Evolutionary conservation across 2,888 invertebrate genomes (phyloP), one percentile per base, ranked within the genome.

Genomic region (Coleophora deauratella): DNA sequence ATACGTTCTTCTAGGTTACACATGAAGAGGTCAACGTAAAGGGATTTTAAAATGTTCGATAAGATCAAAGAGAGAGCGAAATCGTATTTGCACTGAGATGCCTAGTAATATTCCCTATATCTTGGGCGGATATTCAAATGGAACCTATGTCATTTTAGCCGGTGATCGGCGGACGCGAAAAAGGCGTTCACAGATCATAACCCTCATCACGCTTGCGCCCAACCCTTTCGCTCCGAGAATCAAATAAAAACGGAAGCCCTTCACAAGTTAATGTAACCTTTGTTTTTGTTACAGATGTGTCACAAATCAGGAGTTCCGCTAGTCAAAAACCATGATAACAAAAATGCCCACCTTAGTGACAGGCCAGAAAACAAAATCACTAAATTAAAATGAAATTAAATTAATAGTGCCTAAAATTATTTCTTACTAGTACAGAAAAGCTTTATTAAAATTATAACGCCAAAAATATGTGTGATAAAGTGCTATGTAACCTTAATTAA

Each of bases 141-240:
- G 51, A 51, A 67, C 66, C 70, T 65, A 59, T 62, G 66, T 73
- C 69, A 67, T 62, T 57, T 55, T 56, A 56, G 54, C 56, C 46
- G 49, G 44, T 59, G 61, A 62, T 59, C 59, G 57, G 55, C 54
- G 52, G 57, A 59, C 55, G 52, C 49, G 57, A 55, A 64, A 62
- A 61, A 64, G 57, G 59, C 62, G 63, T 57, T 56, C 43, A 50
- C 45, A 53, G 57, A 60, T 63, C 59, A 62, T 58, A 53, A 66
- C 71, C 69, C 67, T 61, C 58, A 57, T 71, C 71, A 69, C 49
- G 43, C 39, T 71, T 70, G 68, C 49, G 43, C 39, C 33, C 34
- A 33, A 36, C 38, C 40, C 45, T 49, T 49, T 37, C 31, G 34
- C 34, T 42, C 34, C 42, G 33, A 6, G 27, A 37, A 13, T 30